Evolutionary conservation across 1,140 invertebrate species (phyloP), one percentile per base, ranked within the genome.

Genomic region (Agrilus planipennis): DNA sequence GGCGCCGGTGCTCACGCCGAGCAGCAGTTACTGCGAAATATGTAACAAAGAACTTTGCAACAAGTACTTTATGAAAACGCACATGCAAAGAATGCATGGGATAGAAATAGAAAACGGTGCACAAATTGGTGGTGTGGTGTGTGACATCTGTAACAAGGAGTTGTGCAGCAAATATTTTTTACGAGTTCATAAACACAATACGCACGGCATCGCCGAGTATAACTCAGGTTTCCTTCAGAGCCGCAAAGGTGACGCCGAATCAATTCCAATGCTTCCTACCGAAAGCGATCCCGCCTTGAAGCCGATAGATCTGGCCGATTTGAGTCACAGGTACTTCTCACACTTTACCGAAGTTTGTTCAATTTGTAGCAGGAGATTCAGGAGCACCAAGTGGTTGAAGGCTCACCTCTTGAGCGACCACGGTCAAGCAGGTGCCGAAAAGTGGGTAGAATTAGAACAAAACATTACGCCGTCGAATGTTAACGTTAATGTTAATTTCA

Each of bases 21-120:
- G 77, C 0, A 85, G 81, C 31, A 91, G 91, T 54, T 96, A 92
- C 56, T 99, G 96, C 64, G 92, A 97, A 60, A 94, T 99, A 42
- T 99, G 96, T 65, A 97, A 98, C 65, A 99, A 99, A 68, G 93
- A 98, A 63, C 64, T 97, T 21, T 99, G 95, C 67, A 99, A 99
- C 68, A 99, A 99, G 63, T 99, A 99, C 58, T 99, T 99, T 61
- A 91, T 99, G 81, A 92, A 96, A 60, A 98, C 93, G 0, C 95
- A 99, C 67, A 99, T 99, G 89, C 83, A 97, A 52, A 84, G 96
- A 61, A 96, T 98, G 86, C 95, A 99, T 62, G 92, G 93, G 11
- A 94, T 99, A 41, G 89, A 92, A 56, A 84, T 95, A 27, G 89
- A 92, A 62, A 87, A 85, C 54, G 86, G 84, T 1, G 82, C 86